These are phyloP conservation scores for Trichopria drosophilae DNA, from an alignment of 2,888 invertebrate species.

Conservation along the genomic window DNA sequence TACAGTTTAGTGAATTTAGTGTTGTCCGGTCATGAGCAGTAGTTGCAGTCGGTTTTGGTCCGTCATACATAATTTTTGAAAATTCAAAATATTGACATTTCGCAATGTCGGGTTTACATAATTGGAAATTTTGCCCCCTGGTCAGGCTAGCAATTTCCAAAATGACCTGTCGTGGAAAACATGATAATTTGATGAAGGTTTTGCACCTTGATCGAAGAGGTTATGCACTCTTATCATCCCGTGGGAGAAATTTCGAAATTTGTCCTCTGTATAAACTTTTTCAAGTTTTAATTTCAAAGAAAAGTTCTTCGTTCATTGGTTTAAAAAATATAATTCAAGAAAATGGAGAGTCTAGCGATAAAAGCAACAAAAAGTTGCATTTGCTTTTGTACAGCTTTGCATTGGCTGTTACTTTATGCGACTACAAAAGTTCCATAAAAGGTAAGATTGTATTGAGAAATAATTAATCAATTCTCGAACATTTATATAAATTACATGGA, in stretches of 20 bases:
- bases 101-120: too few species aligned
- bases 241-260: conserved; percentile 14
- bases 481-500: too few species aligned
- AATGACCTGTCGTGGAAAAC: neutral
- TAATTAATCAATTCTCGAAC: neutral
- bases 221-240: conserved; percentile 38
- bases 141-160: too few species aligned
- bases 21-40: too few species aligned
- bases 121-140: too few species aligned
- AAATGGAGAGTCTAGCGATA: neutral
- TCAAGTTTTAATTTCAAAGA: conserved; percentile 8
- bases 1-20: too few species aligned
- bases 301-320: neutral
- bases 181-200: neutral
- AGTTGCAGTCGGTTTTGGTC: too few species aligned
- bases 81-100: too few species aligned
- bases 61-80: too few species aligned
- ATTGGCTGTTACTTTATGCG: conserved; percentile 26
- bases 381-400: conserved; percentile 30
- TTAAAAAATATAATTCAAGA: neutral
- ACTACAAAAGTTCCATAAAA: conserved; percentile 16
- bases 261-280: conserved; percentile 33
- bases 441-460: conserved; percentile 22
- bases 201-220: conserved; percentile 35
- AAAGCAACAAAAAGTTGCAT: conserved; percentile 15